Percentiles rank a stretch among this genome's conserved stretches.
Evolutionary conservation across 2,888 invertebrate species (phyloP).

Genomic region (Eupithecia dodoneata): DNA sequence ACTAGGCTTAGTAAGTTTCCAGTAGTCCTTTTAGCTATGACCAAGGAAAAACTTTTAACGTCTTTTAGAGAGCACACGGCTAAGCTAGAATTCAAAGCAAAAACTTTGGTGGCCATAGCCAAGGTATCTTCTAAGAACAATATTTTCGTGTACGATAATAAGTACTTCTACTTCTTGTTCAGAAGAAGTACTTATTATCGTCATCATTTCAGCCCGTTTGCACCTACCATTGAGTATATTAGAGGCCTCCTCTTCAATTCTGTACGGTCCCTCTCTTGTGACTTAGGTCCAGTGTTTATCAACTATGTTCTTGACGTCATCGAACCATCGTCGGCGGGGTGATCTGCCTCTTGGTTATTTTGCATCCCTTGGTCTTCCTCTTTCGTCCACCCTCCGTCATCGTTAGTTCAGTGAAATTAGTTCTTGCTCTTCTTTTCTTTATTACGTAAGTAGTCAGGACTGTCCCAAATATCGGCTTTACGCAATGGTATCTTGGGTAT

Average conservation of each 20-base stretch:
- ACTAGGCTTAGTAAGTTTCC: neutral
- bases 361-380: neutral
- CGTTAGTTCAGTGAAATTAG: neutral
- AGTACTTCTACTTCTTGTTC: too few relatives aligned
- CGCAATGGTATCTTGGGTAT: slow-evolving; percentile 57
- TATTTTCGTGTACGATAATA: too few relatives aligned
- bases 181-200: neutral
- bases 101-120: neutral
- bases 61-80: neutral
- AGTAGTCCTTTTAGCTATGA: neutral
- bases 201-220: neutral
- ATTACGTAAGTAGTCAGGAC: slow-evolving; percentile 52
- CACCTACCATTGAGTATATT: neutral
- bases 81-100: neutral
- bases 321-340: neutral
- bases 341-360: neutral
- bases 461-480: slow-evolving; percentile 71
- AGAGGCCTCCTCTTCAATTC: neutral
- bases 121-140: neutral
- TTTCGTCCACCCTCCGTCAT: neutral
- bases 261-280: neutral
- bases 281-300: neutral
- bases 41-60: neutral
- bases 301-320: neutral
- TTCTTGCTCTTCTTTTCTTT: neutral